Conservation (phyloP, 2,113 vertebrate genomes). For the Herpailurus yagouaroundi region DNA sequence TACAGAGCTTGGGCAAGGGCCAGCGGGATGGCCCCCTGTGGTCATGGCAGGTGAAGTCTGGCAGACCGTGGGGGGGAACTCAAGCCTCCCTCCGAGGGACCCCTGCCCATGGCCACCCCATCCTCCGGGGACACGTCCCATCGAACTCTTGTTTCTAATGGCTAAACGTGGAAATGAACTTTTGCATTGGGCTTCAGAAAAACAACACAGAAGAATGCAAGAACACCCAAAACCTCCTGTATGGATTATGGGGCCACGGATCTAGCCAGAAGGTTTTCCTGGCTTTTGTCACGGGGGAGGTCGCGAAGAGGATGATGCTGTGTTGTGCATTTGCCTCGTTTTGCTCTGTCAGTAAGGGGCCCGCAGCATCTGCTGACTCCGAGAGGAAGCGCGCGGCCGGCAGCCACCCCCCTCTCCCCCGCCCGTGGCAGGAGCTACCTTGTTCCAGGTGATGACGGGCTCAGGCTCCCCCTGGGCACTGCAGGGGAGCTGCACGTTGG, state of each 20-base stretch:
- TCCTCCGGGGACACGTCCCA: accelerated
- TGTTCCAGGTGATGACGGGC: constrained; percentile 98
- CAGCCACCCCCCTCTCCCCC: too few relatives aligned
- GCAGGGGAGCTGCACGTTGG: constrained; percentile 95
- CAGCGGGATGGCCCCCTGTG: neutral
- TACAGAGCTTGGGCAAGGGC: accelerated
- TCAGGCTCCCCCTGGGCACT: constrained; percentile 95
- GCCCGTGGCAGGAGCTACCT: constrained; percentile 85
- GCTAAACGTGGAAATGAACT: accelerated
- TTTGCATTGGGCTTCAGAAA: neutral
- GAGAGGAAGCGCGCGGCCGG: neutral
- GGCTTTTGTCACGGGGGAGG: neutral
- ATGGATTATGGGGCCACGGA: accelerated
- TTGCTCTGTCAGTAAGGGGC: neutral
- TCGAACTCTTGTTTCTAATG: accelerated
- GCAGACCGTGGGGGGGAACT: neutral
- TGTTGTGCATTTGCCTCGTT: accelerated
- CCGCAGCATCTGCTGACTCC: accelerated
- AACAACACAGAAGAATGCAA: accelerated
- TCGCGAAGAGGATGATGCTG: accelerated
- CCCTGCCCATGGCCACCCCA: neutral
- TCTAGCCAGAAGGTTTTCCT: accelerated
- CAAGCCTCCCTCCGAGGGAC: neutral
- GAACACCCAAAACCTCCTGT: neutral
- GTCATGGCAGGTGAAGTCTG: neutral